Conservation (phyloP, 2,888 invertebrate species). For the Barypeithes pellucidus region DNA sequence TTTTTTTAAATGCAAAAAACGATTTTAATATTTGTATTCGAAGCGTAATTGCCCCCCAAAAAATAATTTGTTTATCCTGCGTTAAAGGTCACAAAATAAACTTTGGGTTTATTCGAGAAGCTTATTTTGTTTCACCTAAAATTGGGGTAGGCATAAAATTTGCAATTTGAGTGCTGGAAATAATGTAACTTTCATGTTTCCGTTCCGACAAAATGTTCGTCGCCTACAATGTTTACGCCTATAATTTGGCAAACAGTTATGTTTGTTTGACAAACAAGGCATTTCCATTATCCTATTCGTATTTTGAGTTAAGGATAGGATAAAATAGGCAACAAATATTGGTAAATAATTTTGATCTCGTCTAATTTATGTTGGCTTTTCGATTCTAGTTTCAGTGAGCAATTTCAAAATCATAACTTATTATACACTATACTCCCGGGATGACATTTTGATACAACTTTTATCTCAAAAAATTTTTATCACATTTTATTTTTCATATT, state of each 20-base stretch:
- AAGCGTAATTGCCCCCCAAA: too few species aligned
- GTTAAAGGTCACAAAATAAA: neutral
- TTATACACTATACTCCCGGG: too few species aligned
- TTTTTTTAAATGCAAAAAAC: too few species aligned
- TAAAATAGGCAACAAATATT: constrained; percentile 3
- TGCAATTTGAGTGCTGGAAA: constrained; percentile 15
- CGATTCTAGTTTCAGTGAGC: too few species aligned
- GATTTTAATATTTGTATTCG: too few species aligned
- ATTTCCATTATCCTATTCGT: constrained; percentile 26
- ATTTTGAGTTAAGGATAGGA: constrained; percentile 8
- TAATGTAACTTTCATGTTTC: constrained; percentile 27
- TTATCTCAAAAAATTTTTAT: too few species aligned
- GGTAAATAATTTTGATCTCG: neutral
- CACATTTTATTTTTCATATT: too few species aligned
- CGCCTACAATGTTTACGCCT: constrained; percentile 23
- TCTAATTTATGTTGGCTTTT: neutral
- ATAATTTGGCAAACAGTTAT: constrained; percentile 20
- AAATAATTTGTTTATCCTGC: neutral
- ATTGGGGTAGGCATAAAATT: constrained; percentile 9
- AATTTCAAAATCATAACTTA: too few species aligned
- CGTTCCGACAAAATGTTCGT: constrained; percentile 23
- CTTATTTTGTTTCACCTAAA: neutral
- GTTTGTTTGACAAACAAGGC: constrained; percentile 25
- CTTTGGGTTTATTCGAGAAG: neutral
- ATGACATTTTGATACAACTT: too few species aligned